Percentiles rank a stretch among this genome's conserved stretches.
Evolutionary conservation across 2,113 vertebrate species (phyloP).

Genomic region (Ia io): DNA sequence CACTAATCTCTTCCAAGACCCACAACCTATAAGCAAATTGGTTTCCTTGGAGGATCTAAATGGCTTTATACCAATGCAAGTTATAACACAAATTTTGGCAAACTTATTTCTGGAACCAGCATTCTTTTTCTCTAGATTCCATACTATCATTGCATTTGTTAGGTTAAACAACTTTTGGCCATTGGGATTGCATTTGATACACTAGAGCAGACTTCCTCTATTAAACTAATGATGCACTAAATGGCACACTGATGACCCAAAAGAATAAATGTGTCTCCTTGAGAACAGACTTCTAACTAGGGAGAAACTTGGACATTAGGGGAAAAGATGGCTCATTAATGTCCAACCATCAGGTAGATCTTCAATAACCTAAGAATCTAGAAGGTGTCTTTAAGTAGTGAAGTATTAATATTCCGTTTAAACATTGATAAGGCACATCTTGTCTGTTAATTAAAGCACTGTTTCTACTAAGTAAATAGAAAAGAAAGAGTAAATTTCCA

Average conservation of each 20-base stretch:
- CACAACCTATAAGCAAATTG: neutral
- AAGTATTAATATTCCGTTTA: conserved; percentile 18
- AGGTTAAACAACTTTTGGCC: neutral
- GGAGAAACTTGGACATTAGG: neutral
- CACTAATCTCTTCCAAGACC: neutral
- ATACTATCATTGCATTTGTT: neutral
- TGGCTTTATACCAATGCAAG: neutral
- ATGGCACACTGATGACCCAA: neutral
- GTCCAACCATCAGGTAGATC: neutral
- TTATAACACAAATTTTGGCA: neutral
- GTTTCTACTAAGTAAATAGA: conserved; percentile 48
- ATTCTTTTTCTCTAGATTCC: neutral
- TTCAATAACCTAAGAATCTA: conserved; percentile 42
- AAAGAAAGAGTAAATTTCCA: conserved; percentile 25
- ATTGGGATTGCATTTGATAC: neutral
- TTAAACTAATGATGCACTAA: conserved; percentile 49
- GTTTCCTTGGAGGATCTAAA: neutral
- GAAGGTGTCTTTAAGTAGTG: conserved; percentile 9
- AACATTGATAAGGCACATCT: neutral
- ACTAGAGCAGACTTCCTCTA: neutral
- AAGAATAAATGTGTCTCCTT: conserved; percentile 36
- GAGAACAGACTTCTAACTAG: neutral
- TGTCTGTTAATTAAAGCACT: conserved; percentile 34
- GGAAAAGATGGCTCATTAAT: conserved; percentile 28
- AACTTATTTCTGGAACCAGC: neutral